phyloP scores from a whole-genome alignment of 2,888 invertebrate genomes.

The Pinctada fucata region DNA sequence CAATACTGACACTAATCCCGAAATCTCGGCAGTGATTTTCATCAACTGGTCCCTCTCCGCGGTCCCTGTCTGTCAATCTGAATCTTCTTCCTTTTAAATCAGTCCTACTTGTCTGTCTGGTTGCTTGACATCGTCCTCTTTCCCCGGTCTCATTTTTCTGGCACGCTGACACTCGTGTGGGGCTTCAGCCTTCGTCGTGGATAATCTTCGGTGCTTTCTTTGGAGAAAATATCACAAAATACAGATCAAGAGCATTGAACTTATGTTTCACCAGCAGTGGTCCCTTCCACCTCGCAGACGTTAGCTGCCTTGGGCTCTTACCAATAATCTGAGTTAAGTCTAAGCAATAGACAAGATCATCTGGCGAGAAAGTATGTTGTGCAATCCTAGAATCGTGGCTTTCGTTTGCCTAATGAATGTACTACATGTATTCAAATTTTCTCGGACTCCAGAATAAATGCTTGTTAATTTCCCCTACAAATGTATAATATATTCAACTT shows the following conservation, averaged over 20 bases:
- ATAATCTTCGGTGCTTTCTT: constrained; percentile 11
- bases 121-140: too few relatives aligned
- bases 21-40: not conserved
- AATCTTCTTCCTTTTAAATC: too few relatives aligned
- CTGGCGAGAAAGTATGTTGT: not conserved
- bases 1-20: too few relatives aligned
- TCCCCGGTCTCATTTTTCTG: not conserved
- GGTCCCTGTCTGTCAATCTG: not conserved
- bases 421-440: not conserved
- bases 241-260: constrained; percentile 29
- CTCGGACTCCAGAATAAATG: constrained; percentile 15
- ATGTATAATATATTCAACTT: constrained; percentile 19
- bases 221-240: constrained; percentile 1
- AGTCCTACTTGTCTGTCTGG: too few relatives aligned
- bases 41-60: not conserved
- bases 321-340: constrained; percentile 21
- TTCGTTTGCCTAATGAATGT: constrained; percentile 25
- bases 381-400: constrained; percentile 25
- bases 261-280: constrained; percentile 19
- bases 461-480: constrained; percentile 15
- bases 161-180: constrained; percentile 1
- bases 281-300: constrained; percentile 26
- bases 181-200: constrained; percentile 28
- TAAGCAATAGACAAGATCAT: constrained; percentile 21
- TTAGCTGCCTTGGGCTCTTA: constrained; percentile 16